phyloP scores from a whole-genome alignment of 2,888 invertebrate genomes.

The Campoplex capitator region DNA sequence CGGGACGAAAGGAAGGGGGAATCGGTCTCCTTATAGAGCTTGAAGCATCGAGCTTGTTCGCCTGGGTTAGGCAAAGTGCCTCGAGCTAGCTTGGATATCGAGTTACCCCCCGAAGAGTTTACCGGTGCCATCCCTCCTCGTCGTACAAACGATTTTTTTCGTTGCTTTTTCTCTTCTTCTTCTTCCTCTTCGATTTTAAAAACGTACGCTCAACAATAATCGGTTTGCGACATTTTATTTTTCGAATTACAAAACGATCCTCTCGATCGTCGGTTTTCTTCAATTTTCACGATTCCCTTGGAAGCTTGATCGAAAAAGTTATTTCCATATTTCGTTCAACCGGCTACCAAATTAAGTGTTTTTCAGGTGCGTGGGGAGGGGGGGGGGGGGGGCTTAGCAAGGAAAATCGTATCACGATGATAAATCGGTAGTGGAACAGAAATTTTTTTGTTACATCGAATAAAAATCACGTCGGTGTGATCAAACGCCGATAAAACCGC shows the following conservation, averaged over 20 bases:
- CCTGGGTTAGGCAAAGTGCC: conserved; percentile 81
- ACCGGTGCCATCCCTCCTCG: conserved; percentile 65
- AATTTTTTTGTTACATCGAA: not conserved
- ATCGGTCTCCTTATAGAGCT: conserved; percentile 73
- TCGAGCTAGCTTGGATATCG: conserved; percentile 69
- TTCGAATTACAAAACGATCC: not conserved
- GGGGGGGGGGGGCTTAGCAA: too few relatives aligned
- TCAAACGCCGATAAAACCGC: not conserved
- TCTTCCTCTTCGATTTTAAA: conserved; percentile 21
- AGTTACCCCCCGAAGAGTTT: conserved; percentile 68
- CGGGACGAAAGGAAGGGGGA: conserved; percentile 69
- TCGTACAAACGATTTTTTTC: conserved; percentile 27
- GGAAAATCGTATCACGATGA: not conserved
- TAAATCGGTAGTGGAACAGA: not conserved
- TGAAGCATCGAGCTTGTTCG: conserved; percentile 77
- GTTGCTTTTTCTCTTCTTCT: conserved; percentile 14
- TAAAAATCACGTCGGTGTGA: not conserved
- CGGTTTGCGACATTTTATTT: not conserved
- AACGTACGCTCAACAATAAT: conserved; percentile 6
- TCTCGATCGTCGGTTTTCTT: conserved; percentile 21
- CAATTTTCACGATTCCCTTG: not conserved
- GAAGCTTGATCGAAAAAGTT: not conserved
- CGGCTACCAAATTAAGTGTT: not conserved
- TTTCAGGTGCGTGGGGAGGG: not conserved
- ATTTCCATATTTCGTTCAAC: not conserved